Conservation (phyloP, 2,888 invertebrate genomes). For the Ephialtes manifestator region DNA sequence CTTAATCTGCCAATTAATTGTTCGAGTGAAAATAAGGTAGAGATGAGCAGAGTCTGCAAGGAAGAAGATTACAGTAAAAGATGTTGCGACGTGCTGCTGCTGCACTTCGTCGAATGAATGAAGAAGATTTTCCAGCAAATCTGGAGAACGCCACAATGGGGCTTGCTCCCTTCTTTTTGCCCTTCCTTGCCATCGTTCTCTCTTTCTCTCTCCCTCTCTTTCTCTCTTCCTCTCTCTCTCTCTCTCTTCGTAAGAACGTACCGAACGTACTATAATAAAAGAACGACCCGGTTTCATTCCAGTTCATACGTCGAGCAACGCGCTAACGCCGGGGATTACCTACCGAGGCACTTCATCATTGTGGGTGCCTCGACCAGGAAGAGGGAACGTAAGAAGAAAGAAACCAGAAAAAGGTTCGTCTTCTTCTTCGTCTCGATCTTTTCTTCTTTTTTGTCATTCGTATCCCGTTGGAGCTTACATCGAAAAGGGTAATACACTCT, state of each 20-base stretch:
- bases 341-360: slow-evolving; percentile 66
- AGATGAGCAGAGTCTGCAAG: slow-evolving; percentile 24
- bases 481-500: slow-evolving; percentile 19
- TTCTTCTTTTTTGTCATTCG: slow-evolving; percentile 29
- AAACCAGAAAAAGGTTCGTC: slow-evolving; percentile 35
- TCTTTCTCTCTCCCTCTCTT: not conserved
- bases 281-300: slow-evolving; percentile 64
- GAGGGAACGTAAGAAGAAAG: slow-evolving; percentile 49
- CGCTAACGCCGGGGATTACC: slow-evolving; percentile 63
- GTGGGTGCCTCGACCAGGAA: slow-evolving; percentile 50
- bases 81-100: slow-evolving; percentile 50
- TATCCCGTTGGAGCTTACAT: slow-evolving; percentile 17
- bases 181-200: slow-evolving; percentile 18
- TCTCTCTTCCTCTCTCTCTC: slow-evolving; percentile 31
- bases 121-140: slow-evolving; percentile 67
- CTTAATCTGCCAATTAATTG: slow-evolving; percentile 42
- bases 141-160: slow-evolving; percentile 60
- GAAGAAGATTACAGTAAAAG: slow-evolving; percentile 54
- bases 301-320: slow-evolving; percentile 64
- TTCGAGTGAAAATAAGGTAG: slow-evolving; percentile 41
- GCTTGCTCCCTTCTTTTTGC: slow-evolving; percentile 29
- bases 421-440: slow-evolving; percentile 28
- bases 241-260: slow-evolving; percentile 46
- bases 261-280: slow-evolving; percentile 63
- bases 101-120: slow-evolving; percentile 65